Base-by-base conservation (phyloP, 2,888 invertebrate species). In the Syrphus vitripennis region DNA sequence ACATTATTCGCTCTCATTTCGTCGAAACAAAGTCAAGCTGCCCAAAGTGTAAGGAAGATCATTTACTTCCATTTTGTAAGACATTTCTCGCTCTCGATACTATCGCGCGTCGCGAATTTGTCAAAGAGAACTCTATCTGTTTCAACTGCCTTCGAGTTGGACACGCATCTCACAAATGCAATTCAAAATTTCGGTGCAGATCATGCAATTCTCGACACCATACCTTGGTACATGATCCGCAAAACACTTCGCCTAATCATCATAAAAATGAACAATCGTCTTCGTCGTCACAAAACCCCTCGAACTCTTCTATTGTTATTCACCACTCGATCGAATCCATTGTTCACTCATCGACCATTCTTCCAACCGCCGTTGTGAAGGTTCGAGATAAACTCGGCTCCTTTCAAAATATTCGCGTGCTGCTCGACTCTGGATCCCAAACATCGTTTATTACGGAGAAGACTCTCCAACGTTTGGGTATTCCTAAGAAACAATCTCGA, bases 401-500 rank as follows among this genome's bases (percentile, higher is more conserved):
- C n/a, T n/a, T n/a, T n/a, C n/a, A n/a, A n/a, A 57, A 57, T 14
- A 34, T 69, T 16, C n/a, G 53, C 7, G 19, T 75, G 2, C 14
- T 65, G 65, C 14, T 63, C n/a, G n/a, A n/a, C n/a, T n/a, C 37
- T 1, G 63, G 75, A 21, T 75, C 75, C 10, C 65, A 65, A 42
- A 50, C 42, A 45, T 87, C 53, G 42, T 19, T 81, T 57, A 16
- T 48, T 45, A 63, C 74, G 40, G 7, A 78, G 50, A 50, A 24
- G 40, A 2, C 74, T 67, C n/a, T 40, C 63, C 24, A 70, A 78
- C 37, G 63, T 69, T 14, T 82, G 78, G 69, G 77, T 26, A 7
- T 71, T n/a, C 45, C 57, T 34, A 24, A 24, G 12, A 72, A 42
- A 29, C 16, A 26, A 12, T 26, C 37, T 29, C 76, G 79, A 24